Percentiles rank a stretch among this genome's conserved stretches.
Evolutionary conservation across 2,113 vertebrate species (phyloP).

Genomic region (Turnix velox): DNA sequence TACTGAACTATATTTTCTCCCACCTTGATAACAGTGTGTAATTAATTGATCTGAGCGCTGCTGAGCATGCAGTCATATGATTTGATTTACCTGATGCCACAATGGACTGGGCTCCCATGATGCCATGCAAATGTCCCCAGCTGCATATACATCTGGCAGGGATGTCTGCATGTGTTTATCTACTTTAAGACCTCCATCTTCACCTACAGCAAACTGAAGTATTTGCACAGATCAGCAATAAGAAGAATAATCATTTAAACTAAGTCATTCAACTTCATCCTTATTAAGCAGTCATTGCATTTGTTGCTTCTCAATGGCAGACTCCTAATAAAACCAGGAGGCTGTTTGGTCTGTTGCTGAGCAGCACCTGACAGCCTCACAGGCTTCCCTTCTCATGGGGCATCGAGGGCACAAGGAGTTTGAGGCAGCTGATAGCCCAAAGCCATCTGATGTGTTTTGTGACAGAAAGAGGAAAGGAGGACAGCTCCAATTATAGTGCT

Average conservation of each 20-base stretch:
- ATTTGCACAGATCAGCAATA: neutral
- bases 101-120: constrained; percentile 83
- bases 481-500: fast-evolving
- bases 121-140: constrained; percentile 88
- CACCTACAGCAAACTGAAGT: constrained; percentile 81
- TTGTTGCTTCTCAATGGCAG: neutral
- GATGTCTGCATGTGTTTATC: constrained; percentile 89
- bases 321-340: too few relatives aligned
- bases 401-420: fast-evolving
- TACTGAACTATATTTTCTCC: neutral
- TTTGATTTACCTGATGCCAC: constrained; percentile 88
- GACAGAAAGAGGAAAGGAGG: neutral
- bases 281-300: neutral
- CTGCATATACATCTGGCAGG: constrained; percentile 82
- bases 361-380: neutral
- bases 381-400: neutral
- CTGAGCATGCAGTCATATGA: fast-evolving
- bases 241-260: neutral
- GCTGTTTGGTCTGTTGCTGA: neutral
- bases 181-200: constrained; percentile 84
- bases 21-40: neutral
- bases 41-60: neutral
- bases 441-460: fast-evolving
- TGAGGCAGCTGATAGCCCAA: neutral
- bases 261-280: neutral